phyloP scores from a whole-genome alignment of 2,888 invertebrate genomes.

The Imbricaverruca yamaguchii region DNA sequence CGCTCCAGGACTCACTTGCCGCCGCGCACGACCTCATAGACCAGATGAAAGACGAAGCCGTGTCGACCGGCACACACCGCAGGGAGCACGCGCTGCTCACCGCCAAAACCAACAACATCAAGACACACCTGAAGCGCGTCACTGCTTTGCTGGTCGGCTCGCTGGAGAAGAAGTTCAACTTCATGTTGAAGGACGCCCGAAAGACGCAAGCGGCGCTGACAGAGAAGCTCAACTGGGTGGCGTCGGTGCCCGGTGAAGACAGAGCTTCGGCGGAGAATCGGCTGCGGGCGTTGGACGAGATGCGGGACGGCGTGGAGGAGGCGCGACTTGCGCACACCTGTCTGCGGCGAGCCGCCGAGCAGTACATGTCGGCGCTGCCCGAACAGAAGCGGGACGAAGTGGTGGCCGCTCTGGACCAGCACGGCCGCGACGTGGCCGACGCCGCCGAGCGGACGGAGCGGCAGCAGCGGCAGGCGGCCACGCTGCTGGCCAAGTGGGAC shows the following conservation, averaged over 20 bases:
- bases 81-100: background rate
- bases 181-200: background rate
- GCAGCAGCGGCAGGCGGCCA: background rate
- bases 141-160: background rate
- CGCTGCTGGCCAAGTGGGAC: background rate
- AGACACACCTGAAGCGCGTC: background rate
- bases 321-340: background rate
- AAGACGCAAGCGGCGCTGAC: background rate
- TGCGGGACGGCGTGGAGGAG: background rate
- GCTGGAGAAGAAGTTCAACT: background rate
- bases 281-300: background rate
- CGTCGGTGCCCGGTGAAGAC: background rate
- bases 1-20: background rate
- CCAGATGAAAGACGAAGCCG: background rate
- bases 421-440: background rate
- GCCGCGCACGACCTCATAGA: background rate
- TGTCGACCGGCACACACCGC: background rate
- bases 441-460: background rate
- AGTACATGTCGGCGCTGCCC: constrained; percentile 3
- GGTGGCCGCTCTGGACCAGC: background rate
- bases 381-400: background rate
- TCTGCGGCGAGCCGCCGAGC: background rate
- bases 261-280: background rate
- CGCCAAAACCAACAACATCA: background rate
- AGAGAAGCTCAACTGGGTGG: background rate